Conservation (phyloP, 2,113 vertebrate genomes). For the Puffinus mauretanicus region DNA sequence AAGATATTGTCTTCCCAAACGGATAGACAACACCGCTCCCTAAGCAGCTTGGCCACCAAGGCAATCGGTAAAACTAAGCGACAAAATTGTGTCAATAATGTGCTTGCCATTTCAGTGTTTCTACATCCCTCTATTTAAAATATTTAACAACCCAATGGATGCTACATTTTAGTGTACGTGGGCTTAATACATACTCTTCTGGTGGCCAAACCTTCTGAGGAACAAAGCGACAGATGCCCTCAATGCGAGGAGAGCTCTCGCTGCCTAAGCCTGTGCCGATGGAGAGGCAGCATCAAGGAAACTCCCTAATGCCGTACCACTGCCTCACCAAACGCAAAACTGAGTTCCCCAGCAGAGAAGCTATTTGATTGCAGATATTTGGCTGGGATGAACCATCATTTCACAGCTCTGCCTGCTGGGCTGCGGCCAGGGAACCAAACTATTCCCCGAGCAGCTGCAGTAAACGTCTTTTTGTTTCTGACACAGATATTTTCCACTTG, state of each 20-base stretch:
- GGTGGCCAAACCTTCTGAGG: background rate
- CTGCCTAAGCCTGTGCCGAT: background rate
- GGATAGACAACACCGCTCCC: background rate
- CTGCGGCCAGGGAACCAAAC: background rate
- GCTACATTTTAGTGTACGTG: background rate
- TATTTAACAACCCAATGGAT: background rate
- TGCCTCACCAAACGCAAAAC: background rate
- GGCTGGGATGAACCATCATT: background rate
- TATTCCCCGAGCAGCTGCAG: background rate
- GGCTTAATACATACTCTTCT: background rate
- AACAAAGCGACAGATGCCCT: background rate
- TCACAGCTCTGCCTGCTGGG: background rate
- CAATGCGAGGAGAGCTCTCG: rapidly evolving
- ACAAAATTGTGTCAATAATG: background rate
- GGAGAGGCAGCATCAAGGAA: background rate
- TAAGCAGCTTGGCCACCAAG: background rate
- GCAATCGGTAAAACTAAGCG: background rate
- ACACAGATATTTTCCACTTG: background rate
- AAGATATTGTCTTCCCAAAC: background rate
- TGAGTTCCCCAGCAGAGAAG: background rate
- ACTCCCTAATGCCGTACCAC: rapidly evolving
- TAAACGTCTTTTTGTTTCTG: background rate
- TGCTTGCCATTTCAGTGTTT: background rate
- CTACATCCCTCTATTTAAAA: background rate
- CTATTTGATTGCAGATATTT: too few species aligned